Base-by-base conservation (phyloP, 2,888 invertebrate species). In the Tanypteryx hageni region DNA sequence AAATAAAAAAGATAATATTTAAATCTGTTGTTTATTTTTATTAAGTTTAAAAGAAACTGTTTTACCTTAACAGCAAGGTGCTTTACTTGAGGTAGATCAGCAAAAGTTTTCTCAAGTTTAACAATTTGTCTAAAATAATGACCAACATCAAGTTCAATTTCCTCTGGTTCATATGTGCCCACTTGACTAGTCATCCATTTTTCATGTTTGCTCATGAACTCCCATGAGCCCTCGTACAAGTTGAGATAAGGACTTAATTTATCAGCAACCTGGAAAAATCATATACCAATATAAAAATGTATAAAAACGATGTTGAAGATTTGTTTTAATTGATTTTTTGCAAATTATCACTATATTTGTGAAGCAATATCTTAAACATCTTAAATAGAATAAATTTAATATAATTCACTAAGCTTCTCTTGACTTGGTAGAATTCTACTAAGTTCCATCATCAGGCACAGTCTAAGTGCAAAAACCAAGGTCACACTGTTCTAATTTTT, bases 81-180 rank as follows among this genome's bases (percentile, higher is more conserved):
- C 94, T 96, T 96, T 0, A 98, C 97, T 0, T 96, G 96, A 0
- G 98, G 98, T 93, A 96, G 96, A 58, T 98, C 98, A 93, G 96
- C 96, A 95, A 99, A 99, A 44, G 96, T 96, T 94, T 98, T 99
- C 94, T 99, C 99, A 93, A 99, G 95, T 94, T 98, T 99, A 94
- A 97, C 98, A 81, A 99, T 96, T 92, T 97, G 97, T 93, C 98
- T 96, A 95, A 97, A 97, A 93, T 96, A 95, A 93, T 96, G 96
- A 84, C 96, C 96, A 0, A 98, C 97, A 93, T 98, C 98, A 18
- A 96, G 95, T 93, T 99, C 99, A 92, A 99, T 98, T 27, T 96
- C 96, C 94, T 99, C 99, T 0, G 99, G 99, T 94, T 98, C 98
- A 94, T 97, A 97, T 92, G 97, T 97, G 9, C 98, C 98, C 93